phyloP scores from a whole-genome alignment of 2,113 vertebrate genomes.

The Clupea harengus region DNA sequence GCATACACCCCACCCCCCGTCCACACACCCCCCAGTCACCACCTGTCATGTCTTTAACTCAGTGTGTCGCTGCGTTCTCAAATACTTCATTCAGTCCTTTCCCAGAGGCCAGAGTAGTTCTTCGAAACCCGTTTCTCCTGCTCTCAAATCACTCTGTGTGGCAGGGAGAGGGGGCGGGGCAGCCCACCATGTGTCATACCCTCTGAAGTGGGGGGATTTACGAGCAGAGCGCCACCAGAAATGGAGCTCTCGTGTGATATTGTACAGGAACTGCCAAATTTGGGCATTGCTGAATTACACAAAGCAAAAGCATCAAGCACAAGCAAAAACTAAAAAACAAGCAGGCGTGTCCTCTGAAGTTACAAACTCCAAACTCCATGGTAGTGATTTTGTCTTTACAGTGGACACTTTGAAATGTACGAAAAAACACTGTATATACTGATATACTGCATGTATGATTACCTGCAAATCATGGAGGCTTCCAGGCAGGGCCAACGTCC shows the following conservation, averaged over 20 bases:
- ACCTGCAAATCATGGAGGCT: neutral
- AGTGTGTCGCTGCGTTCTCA: neutral
- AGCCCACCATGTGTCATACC: neutral
- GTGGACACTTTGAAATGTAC: neutral
- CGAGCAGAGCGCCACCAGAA: neutral
- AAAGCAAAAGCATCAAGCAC: neutral
- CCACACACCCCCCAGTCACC: neutral
- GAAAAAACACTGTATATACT: too few relatives aligned
- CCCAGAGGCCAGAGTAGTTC: neutral
- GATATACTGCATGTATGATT: neutral
- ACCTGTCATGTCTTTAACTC: slow-evolving; percentile 25
- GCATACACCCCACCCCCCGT: neutral
- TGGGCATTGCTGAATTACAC: neutral
- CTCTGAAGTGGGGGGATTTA: neutral
- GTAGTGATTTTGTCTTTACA: neutral
- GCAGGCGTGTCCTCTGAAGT: too few relatives aligned
- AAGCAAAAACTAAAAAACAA: neutral
- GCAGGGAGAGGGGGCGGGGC: neutral
- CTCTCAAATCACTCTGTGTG: neutral
- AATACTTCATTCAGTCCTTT: slow-evolving; percentile 21
- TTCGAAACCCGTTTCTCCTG: slow-evolving; percentile 4
- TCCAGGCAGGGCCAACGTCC: neutral
- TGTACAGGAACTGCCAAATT: neutral
- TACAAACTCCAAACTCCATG: neutral
- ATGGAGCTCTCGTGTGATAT: neutral